Percentiles rank a stretch among this genome's conserved stretches.
These are phyloP conservation scores for Capreolus pygargus DNA, from an alignment of 2,113 vertebrate genomes.

Conservation along the genomic window DNA sequence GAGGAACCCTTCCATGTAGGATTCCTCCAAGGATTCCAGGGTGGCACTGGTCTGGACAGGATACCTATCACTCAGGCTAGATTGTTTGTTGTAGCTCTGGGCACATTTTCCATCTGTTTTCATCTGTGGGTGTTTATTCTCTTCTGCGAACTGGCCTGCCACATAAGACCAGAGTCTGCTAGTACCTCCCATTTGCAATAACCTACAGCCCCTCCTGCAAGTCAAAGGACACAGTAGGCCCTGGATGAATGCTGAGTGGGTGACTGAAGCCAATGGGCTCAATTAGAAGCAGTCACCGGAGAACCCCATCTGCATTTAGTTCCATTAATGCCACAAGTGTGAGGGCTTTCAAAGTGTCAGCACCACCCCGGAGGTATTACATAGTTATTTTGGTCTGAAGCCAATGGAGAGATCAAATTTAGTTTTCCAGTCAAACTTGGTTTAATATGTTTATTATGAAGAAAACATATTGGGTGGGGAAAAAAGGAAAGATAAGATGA, in stretches of 20 bases:
- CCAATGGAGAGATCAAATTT: constrained; percentile 36
- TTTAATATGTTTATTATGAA: constrained; percentile 14
- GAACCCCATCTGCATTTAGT: neutral
- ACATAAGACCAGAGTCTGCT: neutral
- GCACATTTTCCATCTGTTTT: neutral
- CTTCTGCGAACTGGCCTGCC: neutral
- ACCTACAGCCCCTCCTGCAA: neutral
- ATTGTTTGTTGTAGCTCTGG: neutral
- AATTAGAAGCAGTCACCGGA: constrained; percentile 18
- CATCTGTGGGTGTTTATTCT: neutral
- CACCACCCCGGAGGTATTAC: neutral
- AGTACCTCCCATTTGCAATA: neutral
- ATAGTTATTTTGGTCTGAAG: constrained; percentile 50
- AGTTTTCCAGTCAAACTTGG: neutral
- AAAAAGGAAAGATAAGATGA: neutral
- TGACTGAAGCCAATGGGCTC: neutral
- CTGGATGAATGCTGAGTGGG: neutral
- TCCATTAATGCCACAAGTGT: neutral
- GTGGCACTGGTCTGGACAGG: neutral
- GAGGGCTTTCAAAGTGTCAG: constrained; percentile 22
- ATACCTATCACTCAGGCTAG: neutral
- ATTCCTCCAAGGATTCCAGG: neutral
- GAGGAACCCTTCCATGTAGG: neutral
- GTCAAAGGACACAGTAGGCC: neutral
- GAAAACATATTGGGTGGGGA: neutral